Percentiles rank a stretch among this genome's conserved stretches.
Evolutionary conservation across 1,140 invertebrate species (phyloP).

Genomic region (Anoplolepis gracilipes): DNA sequence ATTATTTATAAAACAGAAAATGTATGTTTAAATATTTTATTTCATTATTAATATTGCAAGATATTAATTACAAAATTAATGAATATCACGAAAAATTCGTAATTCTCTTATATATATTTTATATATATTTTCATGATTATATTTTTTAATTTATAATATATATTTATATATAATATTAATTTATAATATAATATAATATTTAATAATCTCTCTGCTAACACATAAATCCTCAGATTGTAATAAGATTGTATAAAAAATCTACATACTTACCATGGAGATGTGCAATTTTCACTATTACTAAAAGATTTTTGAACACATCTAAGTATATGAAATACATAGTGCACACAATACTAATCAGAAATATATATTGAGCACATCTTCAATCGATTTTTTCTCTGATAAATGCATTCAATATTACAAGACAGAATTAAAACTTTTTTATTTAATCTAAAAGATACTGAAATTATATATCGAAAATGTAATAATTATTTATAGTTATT

Average conservation of each 20-base stretch:
- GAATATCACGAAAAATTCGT: not conserved
- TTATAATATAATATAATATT: not conserved
- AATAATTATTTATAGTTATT: not conserved
- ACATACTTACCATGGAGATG: constrained; percentile 17
- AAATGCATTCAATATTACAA: constrained; percentile 18
- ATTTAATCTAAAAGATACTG: not conserved
- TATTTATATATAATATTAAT: too few relatives aligned
- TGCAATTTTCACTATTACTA: constrained; percentile 34
- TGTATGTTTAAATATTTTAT: constrained; percentile 21
- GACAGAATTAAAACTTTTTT: not conserved
- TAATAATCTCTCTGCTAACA: not conserved
- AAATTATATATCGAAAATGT: constrained; percentile 16
- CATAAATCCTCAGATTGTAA: not conserved
- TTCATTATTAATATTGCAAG: constrained; percentile 1
- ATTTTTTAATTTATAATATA: constrained; percentile 9
- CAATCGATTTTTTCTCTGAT: constrained; percentile 10
- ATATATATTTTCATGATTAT: constrained; percentile 16
- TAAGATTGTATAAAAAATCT: not conserved
- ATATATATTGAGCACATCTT: constrained; percentile 40
- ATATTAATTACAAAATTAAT: constrained; percentile 12
- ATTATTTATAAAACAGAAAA: not conserved
- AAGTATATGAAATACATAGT: not conserved
- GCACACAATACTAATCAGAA: constrained; percentile 11
- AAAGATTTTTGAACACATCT: not conserved
- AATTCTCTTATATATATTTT: not conserved